phyloP scores from a whole-genome alignment of 2,113 vertebrate species.

The Sapayoa aenigma region DNA sequence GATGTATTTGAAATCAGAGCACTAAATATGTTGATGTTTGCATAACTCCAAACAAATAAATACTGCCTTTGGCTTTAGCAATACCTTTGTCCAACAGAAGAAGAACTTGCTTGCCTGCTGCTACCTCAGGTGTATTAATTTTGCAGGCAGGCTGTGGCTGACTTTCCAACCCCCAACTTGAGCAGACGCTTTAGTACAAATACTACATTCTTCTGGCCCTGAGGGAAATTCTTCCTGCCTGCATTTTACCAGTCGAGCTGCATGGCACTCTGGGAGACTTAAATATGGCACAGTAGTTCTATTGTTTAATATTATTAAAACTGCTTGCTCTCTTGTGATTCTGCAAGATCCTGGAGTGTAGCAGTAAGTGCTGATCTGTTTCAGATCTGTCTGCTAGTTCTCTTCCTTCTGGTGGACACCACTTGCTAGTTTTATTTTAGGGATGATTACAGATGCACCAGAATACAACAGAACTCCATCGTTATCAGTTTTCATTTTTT shows the following conservation, averaged over 20 bases:
- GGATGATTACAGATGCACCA: background rate
- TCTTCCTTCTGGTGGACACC: background rate
- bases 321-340: conserved; percentile 20
- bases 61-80: background rate
- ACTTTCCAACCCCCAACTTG: background rate
- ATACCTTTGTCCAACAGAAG: background rate
- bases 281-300: conserved; percentile 58
- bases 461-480: background rate
- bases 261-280: conserved; percentile 16
- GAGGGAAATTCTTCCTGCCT: conserved; percentile 51
- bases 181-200: conserved; percentile 35
- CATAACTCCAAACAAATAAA: background rate
- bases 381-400: background rate
- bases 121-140: conserved; percentile 24
- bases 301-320: conserved; percentile 55
- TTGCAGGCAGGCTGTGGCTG: background rate
- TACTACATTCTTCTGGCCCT: conserved; percentile 46
- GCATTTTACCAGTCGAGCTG: conserved; percentile 41
- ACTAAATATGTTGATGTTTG: background rate
- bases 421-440: background rate
- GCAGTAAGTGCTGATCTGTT: background rate
- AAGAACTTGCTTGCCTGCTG: background rate
- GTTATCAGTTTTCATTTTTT: background rate
- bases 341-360: background rate
- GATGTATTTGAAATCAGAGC: background rate